These are phyloP conservation scores for Sebastes minor DNA, from an alignment of 2,797 vertebrate species.

Conservation along the genomic window DNA sequence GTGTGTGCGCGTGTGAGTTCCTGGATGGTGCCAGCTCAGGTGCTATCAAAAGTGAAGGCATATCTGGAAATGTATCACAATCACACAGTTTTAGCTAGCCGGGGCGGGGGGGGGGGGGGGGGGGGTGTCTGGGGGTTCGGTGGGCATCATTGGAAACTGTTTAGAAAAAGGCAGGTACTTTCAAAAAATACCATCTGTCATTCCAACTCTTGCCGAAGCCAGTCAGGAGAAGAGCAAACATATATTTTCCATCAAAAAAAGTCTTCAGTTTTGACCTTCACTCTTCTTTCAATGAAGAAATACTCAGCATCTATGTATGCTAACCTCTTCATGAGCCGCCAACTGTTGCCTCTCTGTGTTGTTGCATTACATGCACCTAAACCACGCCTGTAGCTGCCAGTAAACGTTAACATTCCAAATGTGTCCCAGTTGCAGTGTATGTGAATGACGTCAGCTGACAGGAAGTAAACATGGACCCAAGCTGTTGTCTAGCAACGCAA, in stretches of 20 bases:
- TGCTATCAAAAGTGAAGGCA: background rate
- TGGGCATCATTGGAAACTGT: no score
- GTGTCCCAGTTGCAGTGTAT: no score
- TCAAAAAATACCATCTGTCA: background rate
- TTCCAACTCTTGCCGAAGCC: background rate
- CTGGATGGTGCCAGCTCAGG: background rate
- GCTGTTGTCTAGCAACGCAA: no score
- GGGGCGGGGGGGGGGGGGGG: fast-evolving
- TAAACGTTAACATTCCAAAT: no score
- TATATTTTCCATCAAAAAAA: background rate
- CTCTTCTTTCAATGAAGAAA: background rate
- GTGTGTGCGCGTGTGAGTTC: background rate
- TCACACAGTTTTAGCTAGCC: background rate
- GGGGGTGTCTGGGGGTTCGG: background rate
- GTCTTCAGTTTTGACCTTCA: background rate
- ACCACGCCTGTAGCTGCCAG: no score
- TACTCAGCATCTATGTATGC: background rate
- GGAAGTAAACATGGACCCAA: no score
- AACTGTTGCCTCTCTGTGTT: no score
- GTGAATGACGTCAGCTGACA: no score
- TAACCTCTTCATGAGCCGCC: no score
- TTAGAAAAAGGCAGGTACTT: no score
- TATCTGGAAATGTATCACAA: background rate
- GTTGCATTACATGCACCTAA: no score
- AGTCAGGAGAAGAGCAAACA: no score